These are phyloP conservation scores for Salminus brasiliensis DNA, from an alignment of 2,113 vertebrate genomes.

Conservation along the genomic window DNA sequence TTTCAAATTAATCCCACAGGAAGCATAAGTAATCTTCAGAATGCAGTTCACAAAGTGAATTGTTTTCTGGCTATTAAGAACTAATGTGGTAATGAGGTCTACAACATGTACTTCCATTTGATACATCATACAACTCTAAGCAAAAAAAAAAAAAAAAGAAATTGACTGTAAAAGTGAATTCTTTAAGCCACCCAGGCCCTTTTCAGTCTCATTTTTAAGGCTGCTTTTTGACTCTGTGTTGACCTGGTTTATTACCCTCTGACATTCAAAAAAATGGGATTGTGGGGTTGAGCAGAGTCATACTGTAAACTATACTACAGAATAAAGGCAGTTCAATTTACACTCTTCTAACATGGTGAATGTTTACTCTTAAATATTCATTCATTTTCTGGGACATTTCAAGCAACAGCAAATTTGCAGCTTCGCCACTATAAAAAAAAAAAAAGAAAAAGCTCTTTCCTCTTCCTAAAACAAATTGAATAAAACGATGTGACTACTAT, in stretches of 20 bases:
- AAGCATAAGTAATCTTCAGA: neutral
- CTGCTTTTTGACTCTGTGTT: neutral
- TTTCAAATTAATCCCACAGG: neutral
- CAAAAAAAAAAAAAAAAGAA: neutral
- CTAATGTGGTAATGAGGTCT: neutral
- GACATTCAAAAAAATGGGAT: neutral
- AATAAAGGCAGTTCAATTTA: no score
- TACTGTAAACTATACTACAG: neutral
- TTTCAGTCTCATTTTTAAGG: neutral
- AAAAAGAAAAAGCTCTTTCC: no score
- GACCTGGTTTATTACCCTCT: conserved; percentile 8
- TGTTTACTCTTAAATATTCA: no score
- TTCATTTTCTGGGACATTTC: no score
- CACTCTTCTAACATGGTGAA: no score
- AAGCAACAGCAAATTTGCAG: no score
- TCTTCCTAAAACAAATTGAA: no score
- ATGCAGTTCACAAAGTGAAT: neutral
- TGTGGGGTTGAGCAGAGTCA: neutral
- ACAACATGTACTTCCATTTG: neutral
- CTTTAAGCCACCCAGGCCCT: conserved; percentile 10
- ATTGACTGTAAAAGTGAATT: neutral
- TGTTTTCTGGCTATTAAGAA: neutral
- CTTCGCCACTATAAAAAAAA: no score
- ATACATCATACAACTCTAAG: neutral
- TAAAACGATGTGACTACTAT: no score